Evolutionary conservation across 2,113 vertebrate species (phyloP), one percentile per base, ranked within the genome.

Genomic region (Girardinichthys multiradiatus): DNA sequence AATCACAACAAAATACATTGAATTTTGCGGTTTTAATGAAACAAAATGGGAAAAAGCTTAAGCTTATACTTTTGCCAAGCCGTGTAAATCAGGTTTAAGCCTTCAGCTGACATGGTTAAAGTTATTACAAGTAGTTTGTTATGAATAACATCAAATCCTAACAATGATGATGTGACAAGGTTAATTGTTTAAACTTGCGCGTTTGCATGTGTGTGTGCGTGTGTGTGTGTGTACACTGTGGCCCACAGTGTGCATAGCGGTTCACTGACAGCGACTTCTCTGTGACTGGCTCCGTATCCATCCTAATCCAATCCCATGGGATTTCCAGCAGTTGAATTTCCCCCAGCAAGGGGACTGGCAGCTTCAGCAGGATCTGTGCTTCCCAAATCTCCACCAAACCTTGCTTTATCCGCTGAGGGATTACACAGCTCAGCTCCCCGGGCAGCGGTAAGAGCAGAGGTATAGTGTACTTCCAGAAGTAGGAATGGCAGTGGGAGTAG

Each of bases 231-330:
- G 74, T 60, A 61, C 28, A 61, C 63, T 71, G 42, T 68, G 77
- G 77, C 62, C 79, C 74, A 74, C 58, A 67, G 81, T 83, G 85
- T 77, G 77, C 73, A 75, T 58, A 61, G 83, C 73, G 71, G 83
- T 80, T 90, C 79, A 80, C 78, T 85, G 86, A 86, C 85, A 86
- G 80, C 81, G 75, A 75, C 86, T 84, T 88, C 83, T 90, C 88
- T 72, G 77, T 87, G 87, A 89, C 86, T 90, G 89, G 89, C 88
- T 91, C 87, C 70, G 79, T 83, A 92, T 84, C 86, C 81, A 81
- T 80, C 77, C 86, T 93, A 92, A 94, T 93, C 90, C 91, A 87
- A 91, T 92, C 93, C 91, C 90, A 58, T 76, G 81, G 89, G 92
- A 92, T 89, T 92, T 86, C 87, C 84, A 84, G 79, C 68, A 70